Evolutionary conservation across 2,797 vertebrate genomes (phyloP).

Genomic region (Acanthurus tractus): DNA sequence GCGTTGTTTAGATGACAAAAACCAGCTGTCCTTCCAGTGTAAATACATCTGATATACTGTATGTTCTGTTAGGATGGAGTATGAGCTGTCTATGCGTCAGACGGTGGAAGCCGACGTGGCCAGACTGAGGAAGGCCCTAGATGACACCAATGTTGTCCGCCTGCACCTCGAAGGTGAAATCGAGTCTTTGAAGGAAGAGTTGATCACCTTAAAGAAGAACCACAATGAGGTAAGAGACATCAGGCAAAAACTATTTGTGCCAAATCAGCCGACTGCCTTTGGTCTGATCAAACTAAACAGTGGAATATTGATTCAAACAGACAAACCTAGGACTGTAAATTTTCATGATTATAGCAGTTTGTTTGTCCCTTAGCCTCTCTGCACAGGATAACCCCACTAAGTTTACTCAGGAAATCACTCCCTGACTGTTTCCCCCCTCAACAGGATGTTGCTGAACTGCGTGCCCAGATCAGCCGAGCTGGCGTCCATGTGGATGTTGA

Average conservation of each 20-base stretch:
- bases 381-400: constrained; percentile 39
- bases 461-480: constrained; percentile 82
- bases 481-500: constrained; percentile 91
- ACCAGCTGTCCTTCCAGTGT: background rate
- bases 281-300: background rate
- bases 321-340: background rate
- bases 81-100: constrained; percentile 85
- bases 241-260: background rate
- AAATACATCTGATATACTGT: background rate
- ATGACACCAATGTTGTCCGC: constrained; percentile 87
- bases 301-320: background rate
- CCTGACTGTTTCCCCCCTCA: constrained; percentile 57
- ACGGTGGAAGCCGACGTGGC: constrained; percentile 86
- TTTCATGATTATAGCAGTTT: background rate
- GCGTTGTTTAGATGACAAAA: background rate
- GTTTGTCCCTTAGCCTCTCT: constrained; percentile 38
- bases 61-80: constrained; percentile 78
- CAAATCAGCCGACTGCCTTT: background rate
- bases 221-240: constrained; percentile 74
- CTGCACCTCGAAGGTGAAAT: constrained; percentile 89
- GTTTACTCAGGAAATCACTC: constrained; percentile 57
- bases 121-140: constrained; percentile 85
- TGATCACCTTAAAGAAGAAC: constrained; percentile 88
- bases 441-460: constrained; percentile 89
- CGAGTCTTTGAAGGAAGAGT: constrained; percentile 87